Base-by-base conservation (phyloP, 2,797 vertebrate genomes). In the Martes flavigula region DNA sequence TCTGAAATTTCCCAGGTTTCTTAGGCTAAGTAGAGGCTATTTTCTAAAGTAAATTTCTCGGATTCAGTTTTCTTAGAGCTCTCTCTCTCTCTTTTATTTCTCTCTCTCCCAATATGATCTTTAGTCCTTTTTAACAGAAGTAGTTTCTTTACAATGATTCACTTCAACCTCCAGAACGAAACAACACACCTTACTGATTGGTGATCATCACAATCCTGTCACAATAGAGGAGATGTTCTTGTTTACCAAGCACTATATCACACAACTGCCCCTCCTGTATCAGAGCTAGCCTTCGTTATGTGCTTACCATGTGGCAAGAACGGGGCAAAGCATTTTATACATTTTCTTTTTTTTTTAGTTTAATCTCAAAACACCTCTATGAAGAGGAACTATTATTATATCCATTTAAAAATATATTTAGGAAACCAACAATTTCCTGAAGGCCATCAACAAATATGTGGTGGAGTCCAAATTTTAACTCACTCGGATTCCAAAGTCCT, bases 31-130 rank as follows among this genome's bases (percentile, higher is more conserved):
- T n/a, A 48, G 20, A 62, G 38, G 14, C 56, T 84, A 40, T 70
- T 83, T 95, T 91, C 90, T 93, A 75, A 93, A 75, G 84, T 87
- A 58, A 46, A n/a, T 93, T 91, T 91, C 54, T 82, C 30, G 35
- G 27, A 30, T 7, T 11, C 9, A 32, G 2, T 87, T 35, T 82
- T 68, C 54, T 66, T 32, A 72, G 35, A 7, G 23, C 66, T 87
- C 8, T 81, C 73, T 6, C 73, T 54, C 48, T 81, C 40, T 84
- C 46, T 5, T 64, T 81, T 43, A n/a, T 25, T 43, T 20, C 30
- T 46, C 35, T 62, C 18, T 87, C 8, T 75, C 7, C 38, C 27
- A 46, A 5, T 51, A 35, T 51, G 25, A 30, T 78, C 94, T 82
- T 70, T 40, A 30, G 13, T 73, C 38, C 14, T 77, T 62, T 38